These are phyloP conservation scores for Spodoptera picta DNA, from an alignment of 2,888 invertebrate species.

Conservation along the genomic window DNA sequence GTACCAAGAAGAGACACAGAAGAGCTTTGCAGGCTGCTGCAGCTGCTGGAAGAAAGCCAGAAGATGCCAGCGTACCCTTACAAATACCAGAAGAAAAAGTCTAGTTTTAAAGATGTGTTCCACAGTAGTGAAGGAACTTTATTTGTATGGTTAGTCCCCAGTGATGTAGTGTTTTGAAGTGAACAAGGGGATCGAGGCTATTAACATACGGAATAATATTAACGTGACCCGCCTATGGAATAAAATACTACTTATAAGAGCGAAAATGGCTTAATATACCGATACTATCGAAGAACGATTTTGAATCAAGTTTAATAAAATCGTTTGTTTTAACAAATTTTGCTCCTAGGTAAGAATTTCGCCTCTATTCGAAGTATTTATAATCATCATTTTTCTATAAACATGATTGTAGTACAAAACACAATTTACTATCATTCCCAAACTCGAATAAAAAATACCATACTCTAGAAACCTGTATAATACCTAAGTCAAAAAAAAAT, in stretches of 20 bases:
- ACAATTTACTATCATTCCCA: neutral
- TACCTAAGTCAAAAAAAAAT: neutral
- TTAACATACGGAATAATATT: too few species aligned
- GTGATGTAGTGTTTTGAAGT: conserved; percentile 48
- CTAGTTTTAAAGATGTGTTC: conserved; percentile 55
- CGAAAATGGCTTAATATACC: too few species aligned
- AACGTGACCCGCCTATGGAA: neutral
- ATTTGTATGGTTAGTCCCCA: conserved; percentile 32
- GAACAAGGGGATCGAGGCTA: conserved; percentile 10
- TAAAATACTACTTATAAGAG: too few species aligned
- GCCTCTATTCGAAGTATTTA: too few species aligned
- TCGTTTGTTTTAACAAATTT: too few species aligned
- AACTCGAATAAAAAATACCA: neutral
- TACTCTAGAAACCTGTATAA: neutral
- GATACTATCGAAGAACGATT: too few species aligned
- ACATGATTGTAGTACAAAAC: conserved; percentile 8
- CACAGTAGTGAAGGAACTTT: conserved; percentile 21
- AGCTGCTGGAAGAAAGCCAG: conserved; percentile 71
- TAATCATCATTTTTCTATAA: too few species aligned
- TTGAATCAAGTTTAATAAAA: too few species aligned
- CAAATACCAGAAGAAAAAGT: conserved; percentile 82
- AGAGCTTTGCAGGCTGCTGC: conserved; percentile 74
- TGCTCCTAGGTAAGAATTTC: too few species aligned
- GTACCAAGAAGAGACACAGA: conserved; percentile 89
- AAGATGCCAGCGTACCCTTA: conserved; percentile 78